These are phyloP conservation scores for Escarpia spicata DNA, from an alignment of 2,888 invertebrate species.

Conservation along the genomic window DNA sequence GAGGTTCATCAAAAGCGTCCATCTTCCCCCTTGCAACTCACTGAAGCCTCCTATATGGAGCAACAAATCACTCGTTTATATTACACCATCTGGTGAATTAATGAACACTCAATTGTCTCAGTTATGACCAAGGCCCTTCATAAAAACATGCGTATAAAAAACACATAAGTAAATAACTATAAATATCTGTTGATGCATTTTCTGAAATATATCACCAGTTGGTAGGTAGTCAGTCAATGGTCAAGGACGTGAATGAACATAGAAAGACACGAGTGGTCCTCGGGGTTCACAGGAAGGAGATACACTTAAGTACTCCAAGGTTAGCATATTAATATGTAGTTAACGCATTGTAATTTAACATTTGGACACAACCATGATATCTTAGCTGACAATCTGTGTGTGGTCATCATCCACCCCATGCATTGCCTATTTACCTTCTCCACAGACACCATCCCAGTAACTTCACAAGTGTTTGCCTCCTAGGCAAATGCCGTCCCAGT, in stretches of 20 bases:
- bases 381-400: neutral
- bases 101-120: no score
- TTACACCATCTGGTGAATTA: no score
- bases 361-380: slow-evolving; percentile 4
- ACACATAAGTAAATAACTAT: neutral
- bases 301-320: neutral
- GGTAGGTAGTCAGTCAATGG: neutral
- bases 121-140: neutral
- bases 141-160: neutral
- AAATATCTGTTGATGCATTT: slow-evolving; percentile 7
- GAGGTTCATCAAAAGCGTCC: no score
- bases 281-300: neutral
- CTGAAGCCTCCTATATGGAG: no score
- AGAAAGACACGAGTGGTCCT: neutral
- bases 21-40: no score
- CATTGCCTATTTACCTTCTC: neutral
- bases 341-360: slow-evolving; percentile 17
- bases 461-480: slow-evolving; percentile 22
- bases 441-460: slow-evolving; percentile 25
- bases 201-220: neutral
- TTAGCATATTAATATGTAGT: neutral
- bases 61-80: no score
- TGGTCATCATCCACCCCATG: neutral
- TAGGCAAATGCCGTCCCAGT: neutral
- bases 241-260: neutral